Evolutionary conservation across 2,888 invertebrate species (phyloP), one percentile per base, ranked within the genome.

Genomic region (Drosophila kuntzei): DNA sequence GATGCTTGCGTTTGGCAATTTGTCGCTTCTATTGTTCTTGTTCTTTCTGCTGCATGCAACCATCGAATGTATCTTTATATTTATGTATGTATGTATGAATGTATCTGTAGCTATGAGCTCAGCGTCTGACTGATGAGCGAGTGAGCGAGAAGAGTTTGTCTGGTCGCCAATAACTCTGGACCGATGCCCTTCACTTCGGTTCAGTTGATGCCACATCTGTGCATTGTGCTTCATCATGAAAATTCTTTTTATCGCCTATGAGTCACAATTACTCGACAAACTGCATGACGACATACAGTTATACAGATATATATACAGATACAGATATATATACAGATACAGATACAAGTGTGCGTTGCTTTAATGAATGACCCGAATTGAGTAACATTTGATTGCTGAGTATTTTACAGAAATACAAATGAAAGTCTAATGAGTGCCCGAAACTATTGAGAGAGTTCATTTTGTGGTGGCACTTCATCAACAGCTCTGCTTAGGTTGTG

Each of bases 291-390:
- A 67, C 57, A 58, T 53, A 22, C 29, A 64, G 58, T 9, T 20
- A 14, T 25, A n/a, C n/a, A n/a, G n/a, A n/a, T n/a, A n/a, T n/a
- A 25, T 41, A 49, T n/a, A 43, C 18, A 71, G 39, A 47, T 50
- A 71, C 29, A 34, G 7, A 22, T 39, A 27, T n/a, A 51, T 55
- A 62, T 50, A 51, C 43, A 36, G 27, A 54, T 44, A 50, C 32
- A 43, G 37, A 53, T 36, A 18, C 46, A 14, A 47, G 39, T 73
- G 39, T 47, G 34, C 49, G 37, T 53, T 36, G 16, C 18, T 27
- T 53, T 69, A 86, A 80, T 80, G 83, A 86, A 76, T 76, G 86
- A 72, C 73, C 72, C 86, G 50, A 72, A 63, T 50, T 25, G 75
- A 29, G 80, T 41, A 69, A 59, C 76, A 79, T 86, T 81, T 66